These are phyloP conservation scores for Epinephelus awoara DNA, from an alignment of 2,797 vertebrate genomes.

Conservation along the genomic window DNA sequence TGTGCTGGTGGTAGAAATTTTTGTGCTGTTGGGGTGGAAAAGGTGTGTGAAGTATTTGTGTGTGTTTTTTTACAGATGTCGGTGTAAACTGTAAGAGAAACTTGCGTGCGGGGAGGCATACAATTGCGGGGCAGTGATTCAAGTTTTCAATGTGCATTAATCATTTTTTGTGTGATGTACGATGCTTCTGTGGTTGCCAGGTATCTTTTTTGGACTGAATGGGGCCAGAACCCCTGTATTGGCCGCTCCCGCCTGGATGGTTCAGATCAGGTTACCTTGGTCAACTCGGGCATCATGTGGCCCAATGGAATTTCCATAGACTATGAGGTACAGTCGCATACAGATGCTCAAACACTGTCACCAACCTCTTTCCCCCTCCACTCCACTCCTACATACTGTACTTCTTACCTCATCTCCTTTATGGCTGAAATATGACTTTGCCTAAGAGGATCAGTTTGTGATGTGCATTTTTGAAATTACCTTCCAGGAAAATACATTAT, in stretches of 20 bases:
- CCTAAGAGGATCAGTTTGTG: conserved; percentile 64
- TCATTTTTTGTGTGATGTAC: background rate
- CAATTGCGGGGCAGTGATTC: too few species aligned
- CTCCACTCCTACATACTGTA: conserved; percentile 23
- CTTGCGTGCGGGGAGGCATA: too few species aligned
- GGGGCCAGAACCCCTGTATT: conserved; percentile 97
- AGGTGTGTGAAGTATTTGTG: too few species aligned
- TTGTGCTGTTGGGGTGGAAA: too few species aligned
- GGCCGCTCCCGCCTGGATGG: conserved; percentile 95
- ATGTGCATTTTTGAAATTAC: conserved; percentile 89
- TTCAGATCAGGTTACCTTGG: conserved; percentile 94
- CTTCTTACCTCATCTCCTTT: conserved; percentile 64
- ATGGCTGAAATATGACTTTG: conserved; percentile 73
- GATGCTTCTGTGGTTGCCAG: conserved; percentile 73
- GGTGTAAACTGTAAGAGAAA: too few species aligned
- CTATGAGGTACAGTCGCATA: conserved; percentile 89
- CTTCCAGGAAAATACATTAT: conserved; percentile 98
- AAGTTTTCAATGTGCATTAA: too few species aligned
- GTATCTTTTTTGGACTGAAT: conserved; percentile 99
- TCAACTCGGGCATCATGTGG: conserved; percentile 94
- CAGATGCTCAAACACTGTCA: background rate
- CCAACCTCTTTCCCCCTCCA: background rate
- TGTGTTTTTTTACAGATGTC: too few species aligned
- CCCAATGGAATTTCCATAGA: conserved; percentile 98
- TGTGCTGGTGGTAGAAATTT: too few species aligned